Evolutionary conservation across 2,113 vertebrate species (phyloP).

Genomic region (Anolis sagrei): DNA sequence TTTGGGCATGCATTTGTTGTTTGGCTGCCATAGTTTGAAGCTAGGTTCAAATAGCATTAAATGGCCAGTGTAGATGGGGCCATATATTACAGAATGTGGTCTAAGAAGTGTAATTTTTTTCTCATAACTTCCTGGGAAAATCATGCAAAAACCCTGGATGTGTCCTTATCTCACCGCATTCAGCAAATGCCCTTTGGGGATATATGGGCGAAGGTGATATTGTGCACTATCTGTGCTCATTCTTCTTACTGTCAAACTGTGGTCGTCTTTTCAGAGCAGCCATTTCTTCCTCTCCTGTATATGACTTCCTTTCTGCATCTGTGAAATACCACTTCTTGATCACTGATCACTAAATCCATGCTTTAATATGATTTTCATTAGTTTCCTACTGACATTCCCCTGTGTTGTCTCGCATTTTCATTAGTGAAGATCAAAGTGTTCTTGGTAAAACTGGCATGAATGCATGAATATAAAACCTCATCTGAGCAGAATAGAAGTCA

Average conservation of each 20-base stretch:
- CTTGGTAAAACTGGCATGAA: background rate
- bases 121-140: background rate
- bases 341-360: background rate
- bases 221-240: background rate
- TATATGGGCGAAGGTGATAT: background rate
- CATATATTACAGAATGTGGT: background rate
- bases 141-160: background rate
- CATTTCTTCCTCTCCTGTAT: background rate
- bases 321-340: background rate
- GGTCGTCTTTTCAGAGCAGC: background rate
- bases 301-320: background rate
- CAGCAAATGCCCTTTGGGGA: background rate
- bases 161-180: background rate
- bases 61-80: too few relatives aligned
- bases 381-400: background rate
- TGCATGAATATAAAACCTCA: background rate
- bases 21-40: too few relatives aligned
- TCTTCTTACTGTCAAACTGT: background rate
- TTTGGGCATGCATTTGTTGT: too few relatives aligned
- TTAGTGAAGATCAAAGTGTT: background rate
- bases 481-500: background rate
- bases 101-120: background rate
- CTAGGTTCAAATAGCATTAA: too few relatives aligned
- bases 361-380: background rate
- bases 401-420: background rate